Conservation (phyloP, 2,797 vertebrate genomes). For the Cyclopterus lumpus region DNA sequence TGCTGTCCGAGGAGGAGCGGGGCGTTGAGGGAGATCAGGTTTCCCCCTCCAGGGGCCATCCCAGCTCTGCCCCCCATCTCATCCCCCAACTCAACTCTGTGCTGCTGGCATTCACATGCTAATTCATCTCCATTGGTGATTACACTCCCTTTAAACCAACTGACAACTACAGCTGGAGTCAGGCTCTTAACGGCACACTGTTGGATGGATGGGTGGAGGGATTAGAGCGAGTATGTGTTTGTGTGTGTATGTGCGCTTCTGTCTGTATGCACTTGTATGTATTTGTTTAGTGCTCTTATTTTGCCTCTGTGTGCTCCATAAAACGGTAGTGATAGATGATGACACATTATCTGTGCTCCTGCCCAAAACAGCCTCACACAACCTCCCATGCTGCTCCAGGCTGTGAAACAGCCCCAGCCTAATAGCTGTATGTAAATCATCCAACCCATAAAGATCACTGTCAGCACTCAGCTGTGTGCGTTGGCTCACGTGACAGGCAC, state of each 20-base stretch:
- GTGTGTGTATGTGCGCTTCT: conserved; percentile 4
- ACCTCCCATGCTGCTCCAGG: conserved; percentile 71
- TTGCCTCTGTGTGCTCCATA: conserved; percentile 60
- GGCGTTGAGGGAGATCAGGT: conserved; percentile 89
- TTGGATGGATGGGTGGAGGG: conserved; percentile 69
- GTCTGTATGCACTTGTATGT: conserved; percentile 45
- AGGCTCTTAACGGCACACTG: conserved; percentile 85
- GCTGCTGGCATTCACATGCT: conserved; percentile 95
- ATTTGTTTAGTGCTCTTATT: conserved; percentile 69
- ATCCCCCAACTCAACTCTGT: conserved; percentile 76
- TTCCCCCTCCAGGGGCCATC: conserved; percentile 87
- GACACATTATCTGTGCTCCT: conserved; percentile 68
- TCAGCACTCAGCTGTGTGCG: conserved; percentile 77
- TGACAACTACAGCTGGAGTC: conserved; percentile 96
- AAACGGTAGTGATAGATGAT: conserved; percentile 74
- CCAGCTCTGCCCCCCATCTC: conserved; percentile 75
- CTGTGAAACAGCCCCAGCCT: conserved; percentile 65
- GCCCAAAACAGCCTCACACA: conserved; percentile 64
- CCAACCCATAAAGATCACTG: conserved; percentile 79
- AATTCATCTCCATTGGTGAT: conserved; percentile 95
- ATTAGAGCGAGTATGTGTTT: conserved; percentile 20
- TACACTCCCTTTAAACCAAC: conserved; percentile 93
- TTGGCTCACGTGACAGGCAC: conserved; percentile 64
- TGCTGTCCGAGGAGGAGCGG: conserved; percentile 78
- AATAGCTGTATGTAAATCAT: conserved; percentile 81